These are phyloP conservation scores for Choreutis nemorana DNA, from an alignment of 2,888 invertebrate species.

Conservation along the genomic window DNA sequence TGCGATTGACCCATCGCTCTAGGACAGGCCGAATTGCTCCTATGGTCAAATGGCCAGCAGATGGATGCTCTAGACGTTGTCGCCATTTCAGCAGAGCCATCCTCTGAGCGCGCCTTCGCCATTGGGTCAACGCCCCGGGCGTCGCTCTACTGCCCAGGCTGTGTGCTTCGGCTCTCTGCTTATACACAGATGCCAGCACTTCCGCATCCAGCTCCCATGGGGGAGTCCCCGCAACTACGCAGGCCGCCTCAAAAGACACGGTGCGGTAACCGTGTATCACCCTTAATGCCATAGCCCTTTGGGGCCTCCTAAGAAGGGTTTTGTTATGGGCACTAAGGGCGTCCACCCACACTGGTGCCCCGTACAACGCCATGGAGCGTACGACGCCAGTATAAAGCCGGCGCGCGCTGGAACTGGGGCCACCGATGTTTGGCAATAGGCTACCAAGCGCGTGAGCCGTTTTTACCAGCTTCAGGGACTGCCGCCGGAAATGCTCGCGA, in stretches of 20 bases:
- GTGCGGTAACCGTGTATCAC: conserved; percentile 3
- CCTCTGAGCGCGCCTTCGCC: conserved; percentile 6
- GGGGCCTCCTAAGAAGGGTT: not conserved
- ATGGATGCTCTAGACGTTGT: not conserved
- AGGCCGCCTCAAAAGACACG: conserved; percentile 1
- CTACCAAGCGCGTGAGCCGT: conserved; percentile 5
- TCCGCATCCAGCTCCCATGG: conserved; percentile 2
- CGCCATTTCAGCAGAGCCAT: not conserved
- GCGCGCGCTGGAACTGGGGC: too few species aligned
- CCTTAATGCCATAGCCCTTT: conserved; percentile 1
- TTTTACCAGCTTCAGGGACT: not conserved
- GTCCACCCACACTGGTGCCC: conserved; percentile 2
- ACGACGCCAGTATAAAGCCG: conserved; percentile 4
- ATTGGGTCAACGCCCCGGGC: conserved; percentile 3
- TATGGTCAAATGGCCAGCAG: not conserved
- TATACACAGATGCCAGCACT: not conserved
- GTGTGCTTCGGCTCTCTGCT: not conserved
- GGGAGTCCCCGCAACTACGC: not conserved
- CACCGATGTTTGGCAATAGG: conserved; percentile 4
- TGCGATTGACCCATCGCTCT: not conserved
- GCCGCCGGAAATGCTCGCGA: not conserved
- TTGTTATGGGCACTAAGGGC: not conserved
- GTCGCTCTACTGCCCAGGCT: not conserved
- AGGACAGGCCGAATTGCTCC: not conserved
- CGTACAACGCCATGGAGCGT: conserved; percentile 5